A percentile compares a stretch with the other conserved stretches of the same genome.
Evolutionary conservation across 2,113 vertebrate genomes (phyloP).

Genomic region (Eleginops maclovinus): DNA sequence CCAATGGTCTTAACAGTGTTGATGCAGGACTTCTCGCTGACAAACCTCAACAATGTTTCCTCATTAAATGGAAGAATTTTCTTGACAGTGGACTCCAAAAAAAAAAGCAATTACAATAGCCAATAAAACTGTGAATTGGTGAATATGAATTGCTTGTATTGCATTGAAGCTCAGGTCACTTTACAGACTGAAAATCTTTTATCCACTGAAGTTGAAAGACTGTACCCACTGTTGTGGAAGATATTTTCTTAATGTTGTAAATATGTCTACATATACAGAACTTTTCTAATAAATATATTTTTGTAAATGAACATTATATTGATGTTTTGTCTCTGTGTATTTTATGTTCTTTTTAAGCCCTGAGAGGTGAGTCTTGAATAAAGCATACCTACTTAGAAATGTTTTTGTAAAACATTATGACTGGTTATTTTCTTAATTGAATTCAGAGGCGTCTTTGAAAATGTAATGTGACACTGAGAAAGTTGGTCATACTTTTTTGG

Average conservation of each 20-base stretch:
- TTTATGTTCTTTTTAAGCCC: not conserved
- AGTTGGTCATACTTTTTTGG: too few species aligned
- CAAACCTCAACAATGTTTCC: not conserved
- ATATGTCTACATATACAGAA: slow-evolving; percentile 47
- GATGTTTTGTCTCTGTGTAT: not conserved
- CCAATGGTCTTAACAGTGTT: not conserved
- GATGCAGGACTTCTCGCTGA: slow-evolving; percentile 16
- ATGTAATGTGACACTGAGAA: not conserved
- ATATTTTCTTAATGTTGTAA: slow-evolving; percentile 49
- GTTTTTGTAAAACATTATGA: not conserved
- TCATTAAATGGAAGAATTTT: not conserved
- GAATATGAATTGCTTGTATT: slow-evolving; percentile 38
- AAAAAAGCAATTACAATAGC: slow-evolving; percentile 3
- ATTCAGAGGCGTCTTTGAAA: not conserved
- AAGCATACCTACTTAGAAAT: not conserved
- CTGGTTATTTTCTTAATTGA: not conserved
- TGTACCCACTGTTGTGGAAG: slow-evolving; percentile 6
- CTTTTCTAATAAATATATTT: slow-evolving; percentile 81
- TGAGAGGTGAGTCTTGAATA: not conserved
- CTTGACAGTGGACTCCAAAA: not conserved
- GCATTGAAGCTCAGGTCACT: slow-evolving; percentile 54
- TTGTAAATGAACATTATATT: slow-evolving; percentile 57
- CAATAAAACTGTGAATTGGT: slow-evolving; percentile 1
- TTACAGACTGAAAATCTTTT: slow-evolving; percentile 38
- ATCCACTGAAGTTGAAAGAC: slow-evolving; percentile 17